A percentile compares a stretch with the other conserved stretches of the same genome.
These are phyloP conservation scores for Poicephalus meyeri DNA, from an alignment of 2,113 vertebrate species.

Conservation along the genomic window DNA sequence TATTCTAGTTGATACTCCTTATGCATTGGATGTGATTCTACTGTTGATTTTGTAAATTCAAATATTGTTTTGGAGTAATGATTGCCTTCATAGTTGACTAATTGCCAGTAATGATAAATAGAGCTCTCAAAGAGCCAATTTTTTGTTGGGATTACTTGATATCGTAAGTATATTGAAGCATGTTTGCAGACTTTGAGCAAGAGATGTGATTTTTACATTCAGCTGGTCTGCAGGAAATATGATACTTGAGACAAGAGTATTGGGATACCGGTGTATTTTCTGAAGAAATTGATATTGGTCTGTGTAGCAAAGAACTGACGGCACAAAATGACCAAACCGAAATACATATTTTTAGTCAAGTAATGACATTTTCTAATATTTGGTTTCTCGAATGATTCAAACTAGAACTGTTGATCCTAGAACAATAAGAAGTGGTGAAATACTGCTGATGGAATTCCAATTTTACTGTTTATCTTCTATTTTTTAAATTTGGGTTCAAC, in stretches of 20 bases:
- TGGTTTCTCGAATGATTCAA: not conserved
- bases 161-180: not conserved
- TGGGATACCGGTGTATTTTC: not conserved
- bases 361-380: not conserved
- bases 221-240: not conserved
- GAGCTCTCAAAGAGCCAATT: not conserved
- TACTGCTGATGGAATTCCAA: not conserved
- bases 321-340: not conserved
- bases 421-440: not conserved
- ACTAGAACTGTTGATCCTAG: not conserved
- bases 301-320: not conserved
- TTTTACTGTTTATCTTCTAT: not conserved
- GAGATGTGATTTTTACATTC: not conserved
- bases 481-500: not conserved
- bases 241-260: not conserved
- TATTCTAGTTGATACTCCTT: not conserved
- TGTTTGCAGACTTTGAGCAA: not conserved
- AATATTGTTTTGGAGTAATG: not conserved
- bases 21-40: not conserved
- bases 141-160: not conserved
- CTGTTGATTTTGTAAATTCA: constrained; percentile 15
- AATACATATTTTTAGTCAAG: not conserved
- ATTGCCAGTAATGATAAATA: not conserved
- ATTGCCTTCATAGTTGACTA: not conserved
- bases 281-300: not conserved